Conservation (phyloP, 2,888 invertebrate genomes). For the Marasmarcha lunaedactyla region DNA sequence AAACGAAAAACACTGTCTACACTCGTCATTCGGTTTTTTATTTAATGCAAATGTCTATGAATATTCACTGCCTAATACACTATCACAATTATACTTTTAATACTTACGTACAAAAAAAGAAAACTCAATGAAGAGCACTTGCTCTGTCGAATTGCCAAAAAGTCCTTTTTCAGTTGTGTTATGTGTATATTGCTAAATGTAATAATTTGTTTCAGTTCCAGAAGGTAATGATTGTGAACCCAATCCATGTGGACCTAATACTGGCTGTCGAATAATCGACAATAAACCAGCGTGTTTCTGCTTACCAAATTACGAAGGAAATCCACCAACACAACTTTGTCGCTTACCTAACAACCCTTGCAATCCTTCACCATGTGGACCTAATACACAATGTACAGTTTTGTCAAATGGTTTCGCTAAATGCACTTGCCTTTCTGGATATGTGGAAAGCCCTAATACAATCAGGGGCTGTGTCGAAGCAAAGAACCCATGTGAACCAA, state of each 20-base stretch:
- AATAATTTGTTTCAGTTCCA: conserved; percentile 74
- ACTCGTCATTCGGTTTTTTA: too few relatives aligned
- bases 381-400: conserved; percentile 86
- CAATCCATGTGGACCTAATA: conserved; percentile 86
- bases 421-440: conserved; percentile 87
- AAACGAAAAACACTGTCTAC: too few relatives aligned
- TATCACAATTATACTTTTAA: too few relatives aligned
- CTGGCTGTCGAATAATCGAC: conserved; percentile 82
- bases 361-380: conserved; percentile 88
- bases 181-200: too few relatives aligned
- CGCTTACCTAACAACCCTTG: conserved; percentile 82
- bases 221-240: conserved; percentile 87
- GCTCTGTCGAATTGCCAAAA: too few relatives aligned
- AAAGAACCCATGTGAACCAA: conserved; percentile 85
- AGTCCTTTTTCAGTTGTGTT: too few relatives aligned
- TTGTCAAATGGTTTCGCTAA: conserved; percentile 85
- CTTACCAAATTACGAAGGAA: conserved; percentile 87
- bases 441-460: conserved; percentile 88
- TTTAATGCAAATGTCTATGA: too few relatives aligned
- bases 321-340: conserved; percentile 80
- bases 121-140: too few relatives aligned
- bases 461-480: conserved; percentile 86
- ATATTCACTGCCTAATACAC: too few relatives aligned
- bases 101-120: too few relatives aligned
- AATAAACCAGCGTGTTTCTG: conserved; percentile 88